These are phyloP conservation scores for Loris lydekkerianus DNA, from an alignment of 2,797 vertebrate species.

Conservation along the genomic window DNA sequence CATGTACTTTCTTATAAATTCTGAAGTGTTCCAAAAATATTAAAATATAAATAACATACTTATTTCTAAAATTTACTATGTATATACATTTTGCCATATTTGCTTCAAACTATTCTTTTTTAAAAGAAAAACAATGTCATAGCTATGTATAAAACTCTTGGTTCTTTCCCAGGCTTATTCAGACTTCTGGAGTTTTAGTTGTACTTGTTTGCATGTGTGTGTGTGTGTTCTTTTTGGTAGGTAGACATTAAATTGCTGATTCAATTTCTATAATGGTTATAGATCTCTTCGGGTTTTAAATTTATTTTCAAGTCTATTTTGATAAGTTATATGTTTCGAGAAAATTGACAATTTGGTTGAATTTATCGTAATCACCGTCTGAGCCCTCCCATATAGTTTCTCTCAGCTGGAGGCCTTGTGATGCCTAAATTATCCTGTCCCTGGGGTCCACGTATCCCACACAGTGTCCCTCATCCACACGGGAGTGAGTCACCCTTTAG, in stretches of 20 bases:
- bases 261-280: not conserved
- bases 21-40: not conserved
- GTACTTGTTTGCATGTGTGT: not conserved
- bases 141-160: not conserved
- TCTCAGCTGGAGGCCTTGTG: not conserved
- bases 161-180: not conserved
- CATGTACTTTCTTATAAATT: not conserved
- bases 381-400: not conserved
- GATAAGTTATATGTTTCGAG: not conserved
- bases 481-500: not conserved
- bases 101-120: not conserved
- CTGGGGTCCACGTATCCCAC: not conserved
- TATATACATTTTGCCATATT: not conserved
- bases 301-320: conserved; percentile 12
- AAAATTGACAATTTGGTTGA: not conserved
- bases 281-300: conserved; percentile 33
- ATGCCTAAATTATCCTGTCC: not conserved
- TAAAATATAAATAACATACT: not conserved
- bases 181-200: not conserved
- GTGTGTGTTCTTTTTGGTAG: not conserved
- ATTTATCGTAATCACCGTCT: not conserved
- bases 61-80: not conserved
- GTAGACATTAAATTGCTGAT: conserved; percentile 9
- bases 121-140: not conserved
- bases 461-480: not conserved